Evolutionary conservation across 2,797 vertebrate species (phyloP).

Genomic region (Gadopsis bispinosus): DNA sequence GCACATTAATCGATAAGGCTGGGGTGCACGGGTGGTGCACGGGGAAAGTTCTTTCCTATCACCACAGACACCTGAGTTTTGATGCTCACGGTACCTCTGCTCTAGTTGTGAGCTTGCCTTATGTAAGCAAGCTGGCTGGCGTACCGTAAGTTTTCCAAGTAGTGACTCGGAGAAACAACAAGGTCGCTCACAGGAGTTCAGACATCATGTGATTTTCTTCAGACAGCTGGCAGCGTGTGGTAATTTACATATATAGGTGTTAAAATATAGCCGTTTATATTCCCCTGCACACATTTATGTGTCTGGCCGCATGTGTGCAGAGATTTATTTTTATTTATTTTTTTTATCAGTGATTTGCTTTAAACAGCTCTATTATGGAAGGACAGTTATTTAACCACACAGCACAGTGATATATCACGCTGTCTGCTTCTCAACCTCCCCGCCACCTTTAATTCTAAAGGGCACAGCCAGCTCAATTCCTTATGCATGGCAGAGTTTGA

Average conservation of each 20-base stretch:
- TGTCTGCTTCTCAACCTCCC: slow-evolving; percentile 50
- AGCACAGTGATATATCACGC: slow-evolving; percentile 61
- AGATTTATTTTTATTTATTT: slow-evolving; percentile 14
- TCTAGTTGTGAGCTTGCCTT: not conserved
- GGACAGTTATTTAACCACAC: slow-evolving; percentile 70
- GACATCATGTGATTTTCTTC: not conserved
- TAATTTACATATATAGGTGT: not conserved
- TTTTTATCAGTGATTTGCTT: slow-evolving; percentile 30
- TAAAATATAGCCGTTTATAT: slow-evolving; percentile 13
- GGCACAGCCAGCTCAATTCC: slow-evolving; percentile 53
- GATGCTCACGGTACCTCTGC: not conserved
- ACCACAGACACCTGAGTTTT: not conserved
- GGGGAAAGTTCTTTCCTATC: not conserved
- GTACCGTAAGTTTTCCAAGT: not conserved
- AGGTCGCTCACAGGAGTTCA: not conserved
- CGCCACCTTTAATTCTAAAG: slow-evolving; percentile 61
- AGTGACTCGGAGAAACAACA: not conserved
- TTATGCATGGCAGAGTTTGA: slow-evolving; percentile 64
- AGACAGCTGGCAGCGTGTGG: not conserved
- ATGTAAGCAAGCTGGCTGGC: not conserved
- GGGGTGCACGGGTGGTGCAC: not conserved
- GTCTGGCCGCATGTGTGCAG: slow-evolving; percentile 3
- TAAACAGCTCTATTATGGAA: slow-evolving; percentile 61
- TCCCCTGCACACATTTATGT: not conserved
- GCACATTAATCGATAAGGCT: not conserved